phyloP scores from a whole-genome alignment of 2,888 invertebrate genomes.

The Oscheius sp. region DNA sequence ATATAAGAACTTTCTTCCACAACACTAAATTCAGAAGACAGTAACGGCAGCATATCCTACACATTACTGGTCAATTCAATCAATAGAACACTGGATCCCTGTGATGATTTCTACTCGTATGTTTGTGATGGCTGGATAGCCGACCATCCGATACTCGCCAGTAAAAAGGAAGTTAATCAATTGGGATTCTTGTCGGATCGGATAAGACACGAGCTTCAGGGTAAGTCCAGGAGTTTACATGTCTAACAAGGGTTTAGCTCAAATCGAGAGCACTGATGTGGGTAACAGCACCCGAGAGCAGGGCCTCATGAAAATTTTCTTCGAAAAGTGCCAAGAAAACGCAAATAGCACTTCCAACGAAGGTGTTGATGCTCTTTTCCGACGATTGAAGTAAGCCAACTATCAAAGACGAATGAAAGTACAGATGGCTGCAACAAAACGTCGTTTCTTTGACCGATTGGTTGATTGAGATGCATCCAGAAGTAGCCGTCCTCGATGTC shows the following conservation, averaged over 20 bases:
- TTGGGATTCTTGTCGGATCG: conserved; percentile 15
- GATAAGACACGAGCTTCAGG: background rate
- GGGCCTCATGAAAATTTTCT: background rate
- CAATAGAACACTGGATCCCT: conserved; percentile 19
- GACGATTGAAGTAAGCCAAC: conserved; percentile 4
- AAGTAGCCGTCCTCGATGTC: conserved; percentile 20
- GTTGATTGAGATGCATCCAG: conserved; percentile 33
- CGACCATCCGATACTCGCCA: conserved; percentile 16
- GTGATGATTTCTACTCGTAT: conserved; percentile 28
- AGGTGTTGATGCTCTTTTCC: conserved; percentile 8
- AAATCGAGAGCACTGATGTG: background rate
- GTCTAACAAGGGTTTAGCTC: background rate
- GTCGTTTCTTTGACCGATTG: conserved; percentile 30
- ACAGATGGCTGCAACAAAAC: conserved; percentile 11
- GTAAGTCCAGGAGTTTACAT: background rate
- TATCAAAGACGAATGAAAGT: background rate
- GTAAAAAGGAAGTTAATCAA: conserved; percentile 8
- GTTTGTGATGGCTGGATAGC: conserved; percentile 30
- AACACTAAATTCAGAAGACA: background rate
- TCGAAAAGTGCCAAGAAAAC: conserved; percentile 10
- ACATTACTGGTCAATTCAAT: conserved; percentile 14
- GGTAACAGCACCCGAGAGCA: background rate
- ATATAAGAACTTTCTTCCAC: background rate
- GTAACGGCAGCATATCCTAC: background rate
- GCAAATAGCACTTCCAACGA: conserved; percentile 13